Evolutionary conservation across 2,888 invertebrate species (phyloP).

Genomic region (Xestia sexstrigata): DNA sequence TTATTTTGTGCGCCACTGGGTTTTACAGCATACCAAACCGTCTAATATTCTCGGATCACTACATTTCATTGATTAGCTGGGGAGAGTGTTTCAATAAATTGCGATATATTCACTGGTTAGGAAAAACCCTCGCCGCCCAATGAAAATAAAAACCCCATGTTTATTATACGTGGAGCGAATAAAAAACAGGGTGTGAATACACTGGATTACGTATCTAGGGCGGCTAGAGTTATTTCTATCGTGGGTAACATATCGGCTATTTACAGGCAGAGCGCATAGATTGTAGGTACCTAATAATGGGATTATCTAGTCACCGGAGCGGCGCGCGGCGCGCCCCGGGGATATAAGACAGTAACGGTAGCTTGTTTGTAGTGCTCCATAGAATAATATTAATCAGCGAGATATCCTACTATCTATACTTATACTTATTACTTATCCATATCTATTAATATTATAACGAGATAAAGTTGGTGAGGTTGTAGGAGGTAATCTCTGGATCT

Average conservation of each 20-base stretch:
- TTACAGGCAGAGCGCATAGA: conserved; percentile 23
- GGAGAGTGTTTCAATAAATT: conserved; percentile 37
- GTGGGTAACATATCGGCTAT: conserved; percentile 28
- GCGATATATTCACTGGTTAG: conserved; percentile 55
- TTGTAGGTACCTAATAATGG: conserved; percentile 26
- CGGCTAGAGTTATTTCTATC: conserved; percentile 45
- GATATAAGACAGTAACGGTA: conserved; percentile 37
- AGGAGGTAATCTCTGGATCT: too few species aligned
- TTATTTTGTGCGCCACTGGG: background rate
- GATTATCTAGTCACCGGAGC: conserved; percentile 42
- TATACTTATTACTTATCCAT: too few species aligned
- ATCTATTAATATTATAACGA: too few species aligned
- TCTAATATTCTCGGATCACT: conserved; percentile 28
- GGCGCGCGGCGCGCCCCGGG: conserved; percentile 30
- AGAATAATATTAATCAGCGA: conserved; percentile 35
- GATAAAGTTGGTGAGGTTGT: too few species aligned
- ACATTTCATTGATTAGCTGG: conserved; percentile 39
- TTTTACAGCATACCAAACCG: conserved; percentile 9
- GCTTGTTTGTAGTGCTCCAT: conserved; percentile 40
- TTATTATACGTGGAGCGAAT: conserved; percentile 43
- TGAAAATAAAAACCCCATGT: conserved; percentile 49
- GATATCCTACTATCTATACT: background rate
- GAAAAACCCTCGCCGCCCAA: conserved; percentile 37
- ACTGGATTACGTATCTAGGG: conserved; percentile 46
- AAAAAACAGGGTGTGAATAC: conserved; percentile 45